Conservation (phyloP, 2,797 vertebrate genomes). For the Tamandua tetradactyla region DNA sequence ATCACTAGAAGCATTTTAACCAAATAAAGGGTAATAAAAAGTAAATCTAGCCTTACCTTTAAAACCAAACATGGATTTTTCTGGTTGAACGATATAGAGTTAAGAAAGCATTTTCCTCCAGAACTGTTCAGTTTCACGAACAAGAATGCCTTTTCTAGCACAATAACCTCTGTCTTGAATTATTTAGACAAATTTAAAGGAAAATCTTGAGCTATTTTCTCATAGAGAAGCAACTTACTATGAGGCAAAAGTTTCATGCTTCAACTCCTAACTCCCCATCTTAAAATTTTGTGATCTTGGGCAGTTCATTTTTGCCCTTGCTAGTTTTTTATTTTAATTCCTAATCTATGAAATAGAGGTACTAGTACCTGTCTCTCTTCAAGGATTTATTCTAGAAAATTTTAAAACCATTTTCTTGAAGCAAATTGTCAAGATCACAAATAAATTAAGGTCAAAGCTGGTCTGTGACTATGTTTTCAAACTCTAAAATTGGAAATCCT, state of each 20-base stretch:
- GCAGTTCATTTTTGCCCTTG: background rate
- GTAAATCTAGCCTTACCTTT: slow-evolving; percentile 19
- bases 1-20: background rate
- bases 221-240: background rate
- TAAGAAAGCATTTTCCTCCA: slow-evolving; percentile 13
- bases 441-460: background rate
- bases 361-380: background rate
- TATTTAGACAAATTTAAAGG: slow-evolving; percentile 14
- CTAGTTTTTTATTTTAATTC: background rate
- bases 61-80: slow-evolving; percentile 18
- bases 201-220: background rate
- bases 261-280: background rate
- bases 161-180: background rate
- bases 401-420: slow-evolving; percentile 43
- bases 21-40: slow-evolving; percentile 43
- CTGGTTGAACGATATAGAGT: background rate
- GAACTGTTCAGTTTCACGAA: background rate
- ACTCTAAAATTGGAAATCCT: background rate
- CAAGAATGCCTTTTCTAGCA: background rate
- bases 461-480: background rate
- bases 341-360: background rate
- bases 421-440: slow-evolving; percentile 30
- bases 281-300: background rate
- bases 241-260: background rate
- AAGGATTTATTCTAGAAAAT: slow-evolving; percentile 43